phyloP scores from a whole-genome alignment of 2,888 invertebrate species.

The Hyposoter dolosus region DNA sequence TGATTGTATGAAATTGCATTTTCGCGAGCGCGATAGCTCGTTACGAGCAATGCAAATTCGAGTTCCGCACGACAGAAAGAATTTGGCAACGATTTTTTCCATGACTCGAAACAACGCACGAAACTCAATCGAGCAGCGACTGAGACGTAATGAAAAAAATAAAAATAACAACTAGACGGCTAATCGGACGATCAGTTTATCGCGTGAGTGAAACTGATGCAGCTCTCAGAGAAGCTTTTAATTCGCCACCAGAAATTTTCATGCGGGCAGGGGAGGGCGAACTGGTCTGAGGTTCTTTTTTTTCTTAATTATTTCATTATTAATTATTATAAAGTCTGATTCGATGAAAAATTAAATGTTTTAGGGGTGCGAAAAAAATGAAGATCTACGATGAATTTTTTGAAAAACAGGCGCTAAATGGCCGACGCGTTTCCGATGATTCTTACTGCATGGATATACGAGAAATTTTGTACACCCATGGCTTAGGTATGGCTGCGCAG shows the following conservation, averaged over 20 bases:
- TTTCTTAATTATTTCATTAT: too few species aligned
- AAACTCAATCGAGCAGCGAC: neutral
- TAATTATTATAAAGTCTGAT: too few species aligned
- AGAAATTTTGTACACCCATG: neutral
- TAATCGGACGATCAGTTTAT: neutral
- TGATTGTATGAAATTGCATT: conserved; percentile 51
- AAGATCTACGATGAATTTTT: neutral
- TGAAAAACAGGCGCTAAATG: neutral
- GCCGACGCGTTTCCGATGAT: neutral
- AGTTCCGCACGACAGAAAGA: conserved; percentile 11
- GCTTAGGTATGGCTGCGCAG: conserved; percentile 10
- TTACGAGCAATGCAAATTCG: conserved; percentile 54
- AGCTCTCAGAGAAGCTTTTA: too few species aligned
- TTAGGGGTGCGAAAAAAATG: too few species aligned
- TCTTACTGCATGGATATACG: neutral
- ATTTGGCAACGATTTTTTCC: neutral
- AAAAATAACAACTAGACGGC: neutral
- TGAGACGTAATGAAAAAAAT: conserved; percentile 7
- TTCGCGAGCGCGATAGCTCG: conserved; percentile 44
- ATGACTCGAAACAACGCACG: neutral
- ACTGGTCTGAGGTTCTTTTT: too few species aligned
- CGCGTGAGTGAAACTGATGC: too few species aligned
- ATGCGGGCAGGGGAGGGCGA: too few species aligned
- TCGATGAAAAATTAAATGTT: too few species aligned
- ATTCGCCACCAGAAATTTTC: too few species aligned